These are phyloP conservation scores for Habroteleia sp. DNA, from an alignment of 2,888 invertebrate genomes.

Conservation along the genomic window DNA sequence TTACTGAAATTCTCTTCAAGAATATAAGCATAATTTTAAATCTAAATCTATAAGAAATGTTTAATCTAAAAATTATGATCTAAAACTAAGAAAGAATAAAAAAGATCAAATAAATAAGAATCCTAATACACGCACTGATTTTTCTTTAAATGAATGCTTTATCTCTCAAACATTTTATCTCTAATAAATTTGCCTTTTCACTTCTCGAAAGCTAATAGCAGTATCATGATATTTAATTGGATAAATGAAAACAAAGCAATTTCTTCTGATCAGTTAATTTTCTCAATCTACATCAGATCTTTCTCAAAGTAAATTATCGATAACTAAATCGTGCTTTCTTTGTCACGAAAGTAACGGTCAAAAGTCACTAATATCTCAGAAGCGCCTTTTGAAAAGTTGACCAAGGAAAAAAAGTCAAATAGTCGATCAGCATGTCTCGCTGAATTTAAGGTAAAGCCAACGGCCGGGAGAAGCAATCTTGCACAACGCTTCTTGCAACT, in stretches of 20 bases:
- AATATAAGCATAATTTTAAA: no score
- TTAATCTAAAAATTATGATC: no score
- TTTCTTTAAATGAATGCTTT: no score
- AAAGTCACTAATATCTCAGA: slow-evolving; percentile 7
- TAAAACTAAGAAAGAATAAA: no score
- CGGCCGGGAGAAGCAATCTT: slow-evolving; percentile 7
- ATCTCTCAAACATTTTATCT: no score
- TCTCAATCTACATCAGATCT: slow-evolving; percentile 3
- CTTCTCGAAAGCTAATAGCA: no score
- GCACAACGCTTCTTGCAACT: slow-evolving; percentile 57
- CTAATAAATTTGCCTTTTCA: no score
- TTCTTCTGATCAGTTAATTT: no score
- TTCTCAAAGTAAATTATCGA: slow-evolving; percentile 5
- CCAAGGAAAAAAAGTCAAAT: slow-evolving; percentile 11
- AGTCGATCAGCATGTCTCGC: slow-evolving; percentile 12
- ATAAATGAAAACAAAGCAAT: neutral
- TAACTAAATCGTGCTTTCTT: slow-evolving; percentile 19
- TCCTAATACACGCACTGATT: no score
- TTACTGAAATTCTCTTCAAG: no score
- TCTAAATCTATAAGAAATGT: no score
- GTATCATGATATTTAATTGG: neutral
- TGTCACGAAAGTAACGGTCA: slow-evolving; percentile 20
- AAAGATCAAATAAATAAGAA: no score
- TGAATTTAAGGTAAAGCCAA: slow-evolving; percentile 1
- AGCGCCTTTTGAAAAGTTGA: slow-evolving; percentile 5